A percentile compares a stretch with the other conserved stretches of the same genome.
phyloP scores from a whole-genome alignment of 2,113 vertebrate genomes.

The Callionymus lyra region DNA sequence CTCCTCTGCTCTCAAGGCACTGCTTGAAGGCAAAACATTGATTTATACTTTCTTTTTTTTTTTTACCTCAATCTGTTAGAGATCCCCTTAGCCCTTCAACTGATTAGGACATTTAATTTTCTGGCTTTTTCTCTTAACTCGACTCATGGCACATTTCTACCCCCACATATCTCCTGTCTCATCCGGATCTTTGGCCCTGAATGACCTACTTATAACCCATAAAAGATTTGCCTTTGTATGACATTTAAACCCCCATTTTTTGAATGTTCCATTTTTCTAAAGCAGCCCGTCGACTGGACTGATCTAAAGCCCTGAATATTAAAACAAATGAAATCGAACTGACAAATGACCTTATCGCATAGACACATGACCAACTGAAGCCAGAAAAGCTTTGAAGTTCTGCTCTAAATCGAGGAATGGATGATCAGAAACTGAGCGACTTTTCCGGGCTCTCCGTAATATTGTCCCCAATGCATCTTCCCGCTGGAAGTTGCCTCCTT shows the following conservation, averaged over 20 bases:
- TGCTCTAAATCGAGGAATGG: conserved; percentile 23
- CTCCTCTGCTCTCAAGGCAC: conserved; percentile 59
- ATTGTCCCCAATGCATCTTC: conserved; percentile 30
- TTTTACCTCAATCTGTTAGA: conserved; percentile 9
- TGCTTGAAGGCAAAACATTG: conserved; percentile 50
- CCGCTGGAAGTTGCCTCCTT: conserved; percentile 24
- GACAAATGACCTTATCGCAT: conserved; percentile 29
- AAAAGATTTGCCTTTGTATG: no score
- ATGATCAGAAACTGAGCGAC: conserved; percentile 42
- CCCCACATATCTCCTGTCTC: no score
- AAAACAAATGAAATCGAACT: conserved; percentile 23
- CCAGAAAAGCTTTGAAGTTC: conserved; percentile 29
- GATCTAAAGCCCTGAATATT: no score
- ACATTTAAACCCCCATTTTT: conserved; percentile 3
- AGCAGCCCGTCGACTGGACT: no score
- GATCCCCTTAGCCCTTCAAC: conserved; percentile 42
- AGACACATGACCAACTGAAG: conserved; percentile 22
- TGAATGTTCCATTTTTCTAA: no score
- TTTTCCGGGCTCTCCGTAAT: conserved; percentile 18
- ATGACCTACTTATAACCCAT: no score
- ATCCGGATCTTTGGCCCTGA: no score
- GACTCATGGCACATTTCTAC: conserved; percentile 42
- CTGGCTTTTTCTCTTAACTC: conserved; percentile 24
- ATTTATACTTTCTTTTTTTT: conserved; percentile 24
- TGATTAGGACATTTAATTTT: conserved; percentile 37